These are phyloP conservation scores for Coptodon bakossiorum DNA, from an alignment of 2,113 vertebrate species.

Conservation along the genomic window DNA sequence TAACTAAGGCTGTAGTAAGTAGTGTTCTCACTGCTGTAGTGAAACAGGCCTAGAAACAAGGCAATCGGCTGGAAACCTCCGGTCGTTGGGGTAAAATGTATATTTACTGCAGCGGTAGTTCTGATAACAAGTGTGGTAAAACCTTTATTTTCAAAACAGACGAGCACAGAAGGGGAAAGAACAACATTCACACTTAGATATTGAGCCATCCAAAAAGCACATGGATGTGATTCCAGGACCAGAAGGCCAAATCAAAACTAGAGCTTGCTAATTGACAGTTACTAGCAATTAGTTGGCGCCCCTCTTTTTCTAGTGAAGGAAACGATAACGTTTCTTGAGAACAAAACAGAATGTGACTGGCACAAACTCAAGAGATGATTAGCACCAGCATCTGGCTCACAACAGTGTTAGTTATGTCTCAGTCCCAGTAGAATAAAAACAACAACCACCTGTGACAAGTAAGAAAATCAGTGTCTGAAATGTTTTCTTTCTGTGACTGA, in stretches of 20 bases:
- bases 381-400: background rate
- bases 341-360: background rate
- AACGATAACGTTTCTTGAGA: background rate
- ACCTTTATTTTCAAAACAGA: background rate
- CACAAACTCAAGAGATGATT: background rate
- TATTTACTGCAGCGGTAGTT: background rate
- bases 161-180: background rate
- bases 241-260: background rate
- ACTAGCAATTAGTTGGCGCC: background rate
- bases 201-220: background rate
- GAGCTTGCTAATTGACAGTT: background rate
- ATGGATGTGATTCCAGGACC: background rate
- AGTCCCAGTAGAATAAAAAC: background rate
- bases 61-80: background rate
- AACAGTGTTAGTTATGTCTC: background rate
- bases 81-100: background rate
- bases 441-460: background rate
- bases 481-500: background rate
- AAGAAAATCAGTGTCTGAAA: background rate
- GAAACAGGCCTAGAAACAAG: background rate
- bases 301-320: background rate
- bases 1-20: background rate
- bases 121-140: background rate
- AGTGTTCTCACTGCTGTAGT: background rate
- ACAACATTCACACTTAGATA: background rate